These are phyloP conservation scores for Chloroceryle aenea DNA, from an alignment of 2,113 vertebrate species.

Conservation along the genomic window DNA sequence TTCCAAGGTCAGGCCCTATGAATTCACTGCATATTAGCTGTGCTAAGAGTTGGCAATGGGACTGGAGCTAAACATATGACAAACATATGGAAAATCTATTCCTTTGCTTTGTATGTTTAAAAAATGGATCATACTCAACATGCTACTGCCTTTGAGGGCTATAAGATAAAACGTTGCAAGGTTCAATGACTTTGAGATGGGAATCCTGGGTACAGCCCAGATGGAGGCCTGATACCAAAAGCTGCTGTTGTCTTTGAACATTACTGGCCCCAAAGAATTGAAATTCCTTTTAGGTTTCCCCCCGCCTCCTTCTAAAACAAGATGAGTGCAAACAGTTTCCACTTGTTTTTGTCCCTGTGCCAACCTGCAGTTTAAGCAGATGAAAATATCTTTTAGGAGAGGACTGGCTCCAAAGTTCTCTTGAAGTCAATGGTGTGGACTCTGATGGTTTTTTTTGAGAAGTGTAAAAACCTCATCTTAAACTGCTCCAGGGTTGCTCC, in stretches of 20 bases:
- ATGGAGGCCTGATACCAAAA: slow-evolving; percentile 26
- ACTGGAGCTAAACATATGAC: slow-evolving; percentile 33
- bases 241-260: slow-evolving; percentile 29
- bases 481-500: background rate
- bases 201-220: slow-evolving; percentile 25
- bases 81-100: slow-evolving; percentile 52
- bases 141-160: slow-evolving; percentile 56
- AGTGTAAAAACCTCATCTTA: background rate
- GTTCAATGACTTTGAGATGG: slow-evolving; percentile 34
- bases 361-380: background rate
- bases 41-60: background rate
- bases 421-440: background rate
- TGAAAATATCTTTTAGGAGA: background rate
- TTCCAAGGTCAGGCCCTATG: background rate
- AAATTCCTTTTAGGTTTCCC: slow-evolving; percentile 10
- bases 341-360: background rate
- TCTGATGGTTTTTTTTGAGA: background rate
- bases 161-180: background rate
- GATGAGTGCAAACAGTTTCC: background rate
- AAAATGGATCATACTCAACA: background rate
- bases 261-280: slow-evolving; percentile 26
- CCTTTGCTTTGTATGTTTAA: slow-evolving; percentile 1
- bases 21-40: background rate
- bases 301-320: background rate
- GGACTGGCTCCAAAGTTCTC: background rate